Conservation (phyloP, 2,888 invertebrate genomes). For the Colostygia pectinataria region DNA sequence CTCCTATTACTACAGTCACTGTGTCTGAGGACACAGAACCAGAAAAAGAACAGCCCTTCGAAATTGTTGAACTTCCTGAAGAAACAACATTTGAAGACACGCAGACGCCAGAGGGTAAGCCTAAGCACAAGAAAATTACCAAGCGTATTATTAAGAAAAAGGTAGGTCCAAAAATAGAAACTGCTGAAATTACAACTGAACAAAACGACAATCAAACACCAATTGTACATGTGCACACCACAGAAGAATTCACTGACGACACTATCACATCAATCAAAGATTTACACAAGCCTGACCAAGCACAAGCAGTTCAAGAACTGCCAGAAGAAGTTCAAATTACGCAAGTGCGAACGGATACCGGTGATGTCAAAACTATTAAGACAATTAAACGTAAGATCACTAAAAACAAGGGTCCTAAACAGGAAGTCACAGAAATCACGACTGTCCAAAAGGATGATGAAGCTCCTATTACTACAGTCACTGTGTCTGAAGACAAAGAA, state of each 20-base stretch:
- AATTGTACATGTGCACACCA: neutral
- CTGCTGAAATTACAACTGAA: neutral
- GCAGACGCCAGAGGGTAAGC: slow-evolving; percentile 44
- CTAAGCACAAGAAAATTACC: slow-evolving; percentile 39
- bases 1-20: neutral
- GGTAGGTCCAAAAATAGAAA: neutral
- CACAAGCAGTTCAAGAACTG: slow-evolving; percentile 43
- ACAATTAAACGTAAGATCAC: slow-evolving; percentile 27
- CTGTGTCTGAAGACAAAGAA: slow-evolving; percentile 55
- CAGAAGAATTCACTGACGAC: slow-evolving; percentile 35
- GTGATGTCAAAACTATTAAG: slow-evolving; percentile 47
- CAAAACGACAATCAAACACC: neutral
- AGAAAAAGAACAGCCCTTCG: slow-evolving; percentile 21
- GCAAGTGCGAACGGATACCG: slow-evolving; percentile 37
- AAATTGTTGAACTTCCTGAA: slow-evolving; percentile 37
- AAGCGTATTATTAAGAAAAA: slow-evolving; percentile 44
- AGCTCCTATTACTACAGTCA: slow-evolving; percentile 33
- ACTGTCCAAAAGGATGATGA: slow-evolving; percentile 34
- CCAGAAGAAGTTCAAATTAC: slow-evolving; percentile 44
- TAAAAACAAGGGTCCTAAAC: slow-evolving; percentile 22
- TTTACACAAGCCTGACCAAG: slow-evolving; percentile 22
- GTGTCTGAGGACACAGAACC: neutral
- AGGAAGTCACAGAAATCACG: slow-evolving; percentile 33
- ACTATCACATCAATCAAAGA: slow-evolving; percentile 25
- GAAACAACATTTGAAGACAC: slow-evolving; percentile 45